phyloP scores from a whole-genome alignment of 2,113 vertebrate species.

The Orthonyx spaldingii region DNA sequence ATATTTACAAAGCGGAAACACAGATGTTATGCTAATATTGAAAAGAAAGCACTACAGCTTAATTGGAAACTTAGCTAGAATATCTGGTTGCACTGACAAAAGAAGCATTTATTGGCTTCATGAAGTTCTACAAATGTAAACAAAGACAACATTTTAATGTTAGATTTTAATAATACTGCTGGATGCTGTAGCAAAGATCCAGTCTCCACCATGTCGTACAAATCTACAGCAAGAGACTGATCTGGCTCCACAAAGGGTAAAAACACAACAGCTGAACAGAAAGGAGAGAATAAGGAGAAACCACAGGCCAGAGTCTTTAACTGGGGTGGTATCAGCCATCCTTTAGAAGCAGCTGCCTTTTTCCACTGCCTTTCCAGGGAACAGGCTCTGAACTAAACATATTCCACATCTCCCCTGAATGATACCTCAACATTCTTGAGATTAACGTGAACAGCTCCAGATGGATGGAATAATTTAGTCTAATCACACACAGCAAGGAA shows the following conservation, averaged over 20 bases:
- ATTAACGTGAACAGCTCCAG: not conserved
- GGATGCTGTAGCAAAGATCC: not conserved
- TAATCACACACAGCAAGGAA: not conserved
- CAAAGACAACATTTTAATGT: not conserved
- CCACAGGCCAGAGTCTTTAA: not conserved
- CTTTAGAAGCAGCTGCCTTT: not conserved
- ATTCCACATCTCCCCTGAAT: not conserved
- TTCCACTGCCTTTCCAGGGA: not conserved
- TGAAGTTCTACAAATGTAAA: not conserved
- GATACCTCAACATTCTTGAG: not conserved
- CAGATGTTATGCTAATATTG: not conserved
- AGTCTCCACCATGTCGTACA: not conserved
- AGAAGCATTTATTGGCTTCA: not conserved
- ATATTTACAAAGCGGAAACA: not conserved
- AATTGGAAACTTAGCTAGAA: not conserved
- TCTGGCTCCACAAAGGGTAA: not conserved
- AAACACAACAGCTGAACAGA: not conserved
- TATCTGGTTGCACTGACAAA: not conserved
- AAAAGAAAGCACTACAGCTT: not conserved
- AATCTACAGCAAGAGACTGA: not conserved
- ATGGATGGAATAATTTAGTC: not conserved
- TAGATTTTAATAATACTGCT: not conserved
- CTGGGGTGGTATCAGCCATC: not conserved
- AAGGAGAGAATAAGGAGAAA: not conserved
- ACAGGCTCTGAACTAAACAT: not conserved